phyloP scores from a whole-genome alignment of 2,113 vertebrate genomes.

The Clarias gariepinus region DNA sequence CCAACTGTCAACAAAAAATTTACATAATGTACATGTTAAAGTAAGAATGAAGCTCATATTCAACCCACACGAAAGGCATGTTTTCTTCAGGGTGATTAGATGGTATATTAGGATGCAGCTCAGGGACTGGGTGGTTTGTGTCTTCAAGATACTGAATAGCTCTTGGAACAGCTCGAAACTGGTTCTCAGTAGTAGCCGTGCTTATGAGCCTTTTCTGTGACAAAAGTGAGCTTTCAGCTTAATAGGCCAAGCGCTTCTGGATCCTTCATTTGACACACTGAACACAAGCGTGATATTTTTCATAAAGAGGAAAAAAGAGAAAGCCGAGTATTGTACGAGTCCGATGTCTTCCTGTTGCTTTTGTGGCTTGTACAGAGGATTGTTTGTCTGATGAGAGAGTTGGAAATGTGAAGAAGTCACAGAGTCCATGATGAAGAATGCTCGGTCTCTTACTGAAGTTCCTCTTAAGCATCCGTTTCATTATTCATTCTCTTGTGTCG shows the following conservation, averaged over 20 bases:
- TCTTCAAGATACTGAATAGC: neutral
- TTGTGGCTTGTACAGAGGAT: constrained; percentile 55
- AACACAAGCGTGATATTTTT: constrained; percentile 32
- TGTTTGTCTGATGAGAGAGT: constrained; percentile 58
- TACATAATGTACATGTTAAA: constrained; percentile 16
- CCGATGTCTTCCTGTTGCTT: constrained; percentile 42
- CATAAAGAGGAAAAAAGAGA: constrained; percentile 38
- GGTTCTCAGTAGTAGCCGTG: neutral
- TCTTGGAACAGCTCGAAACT: neutral
- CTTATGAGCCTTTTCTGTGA: constrained; percentile 23
- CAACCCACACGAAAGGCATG: neutral
- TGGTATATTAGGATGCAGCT: constrained; percentile 11
- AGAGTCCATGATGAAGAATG: constrained; percentile 68
- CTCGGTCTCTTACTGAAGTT: constrained; percentile 36
- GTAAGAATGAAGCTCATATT: neutral
- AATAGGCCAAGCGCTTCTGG: constrained; percentile 14
- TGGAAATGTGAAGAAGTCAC: constrained; percentile 71
- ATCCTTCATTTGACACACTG: constrained; percentile 23
- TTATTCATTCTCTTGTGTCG: neutral
- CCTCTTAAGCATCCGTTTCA: neutral
- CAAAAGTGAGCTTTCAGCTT: constrained; percentile 38
- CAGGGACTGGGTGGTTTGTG: neutral
- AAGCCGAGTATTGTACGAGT: constrained; percentile 59
- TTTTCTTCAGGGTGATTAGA: neutral
- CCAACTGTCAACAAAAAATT: neutral